Evolutionary conservation across 1,140 invertebrate species (phyloP), one percentile per base, ranked within the genome.

Genomic region (Leptopilina clavipes): DNA sequence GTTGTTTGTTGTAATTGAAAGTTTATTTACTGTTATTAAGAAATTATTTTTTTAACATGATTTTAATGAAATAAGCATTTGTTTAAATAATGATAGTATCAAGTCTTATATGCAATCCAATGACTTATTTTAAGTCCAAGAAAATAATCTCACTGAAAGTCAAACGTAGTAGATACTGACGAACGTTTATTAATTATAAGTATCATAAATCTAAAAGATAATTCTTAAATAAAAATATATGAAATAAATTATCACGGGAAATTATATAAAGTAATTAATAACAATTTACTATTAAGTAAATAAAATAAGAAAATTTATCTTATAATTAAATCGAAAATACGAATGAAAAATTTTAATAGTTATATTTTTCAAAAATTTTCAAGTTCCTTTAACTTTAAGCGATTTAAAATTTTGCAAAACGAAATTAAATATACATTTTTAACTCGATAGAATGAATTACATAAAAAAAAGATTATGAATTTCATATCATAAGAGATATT

Each of bases 1-100:
- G 18, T 59, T 65, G 14, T 59, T 59, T 14, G 56, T 59, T 25
- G 22, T 14, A 14, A 31, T 7, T 25, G 25, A n/a, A 65, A 37
- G 18, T 65, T n/a, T 31, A 31, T 65, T 65, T 25, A 31, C 25
- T 65, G 11, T 65, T 65, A 12, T 25, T 31, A 40, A 8, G 37
- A 65, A 59, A 59, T 45, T 59, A 31, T 65, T 65, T 65, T 65
- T 65, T n/a, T 31, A 65, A n/a, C 12, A 31, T 65, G 12, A 31
- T 65, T 52, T 45, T 59, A 22, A 25, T 31, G 5, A 5, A 31
- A 31, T 22, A 59, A 19, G 22, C 3, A n/a, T 65, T 65, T 65
- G 22, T 65, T 65, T 65, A 22, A n/a, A 5, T 17, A 52, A n/a
- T 45, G 3, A 45, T 45, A 45, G 11, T 52, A 12, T 48, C 25